Evolutionary conservation across 2,113 vertebrate genomes (phyloP), one percentile per base, ranked within the genome.

Genomic region (Hiodon tergisus): DNA sequence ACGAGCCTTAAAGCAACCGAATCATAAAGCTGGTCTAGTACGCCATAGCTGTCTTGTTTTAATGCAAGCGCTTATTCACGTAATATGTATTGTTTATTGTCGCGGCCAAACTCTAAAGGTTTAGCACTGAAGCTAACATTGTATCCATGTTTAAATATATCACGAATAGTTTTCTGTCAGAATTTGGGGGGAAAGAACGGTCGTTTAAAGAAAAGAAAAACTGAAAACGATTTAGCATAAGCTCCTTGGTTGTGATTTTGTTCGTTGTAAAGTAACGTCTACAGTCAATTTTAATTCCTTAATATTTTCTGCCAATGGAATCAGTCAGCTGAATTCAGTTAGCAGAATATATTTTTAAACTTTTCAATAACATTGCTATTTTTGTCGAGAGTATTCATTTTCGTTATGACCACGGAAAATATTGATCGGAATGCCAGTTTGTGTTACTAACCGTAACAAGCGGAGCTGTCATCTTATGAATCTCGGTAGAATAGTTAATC

Each of bases 391-490:
- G 70, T 72, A 31, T 4, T 7, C 31, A 4, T 47, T 72, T 31
- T 31, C 31, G 31, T 31, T 2, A 57, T 3, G 14, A 46, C 11
- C 50, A 55, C 52, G 51, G 69, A 55, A 70, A 59, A 60, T 57
- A 59, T 55, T 60, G 53, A n/a, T 69, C n/a, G 70, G 57, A 57
- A 60, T 60, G 70, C 57, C 59, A 72, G 55, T 72, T 60, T 59
- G 57, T 59, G 70, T 72, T 72, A 57, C 55, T 72, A 46, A 72
- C 31, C 55, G n/a, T 60, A 72, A 54, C 52, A 57, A 71, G 70
- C 14, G 70, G 55, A 50, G 55, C 55, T 50, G 6, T 60, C 47
- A 31, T 14, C 13, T 60, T 46, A 55, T 31, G 70, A 72, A 46
- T 61, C 55, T 72, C 11, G 58, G 70, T 13, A 47, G 31, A 47